Evolutionary conservation across 2,888 invertebrate species (phyloP).

Genomic region (Chrysopilus asiliformis): DNA sequence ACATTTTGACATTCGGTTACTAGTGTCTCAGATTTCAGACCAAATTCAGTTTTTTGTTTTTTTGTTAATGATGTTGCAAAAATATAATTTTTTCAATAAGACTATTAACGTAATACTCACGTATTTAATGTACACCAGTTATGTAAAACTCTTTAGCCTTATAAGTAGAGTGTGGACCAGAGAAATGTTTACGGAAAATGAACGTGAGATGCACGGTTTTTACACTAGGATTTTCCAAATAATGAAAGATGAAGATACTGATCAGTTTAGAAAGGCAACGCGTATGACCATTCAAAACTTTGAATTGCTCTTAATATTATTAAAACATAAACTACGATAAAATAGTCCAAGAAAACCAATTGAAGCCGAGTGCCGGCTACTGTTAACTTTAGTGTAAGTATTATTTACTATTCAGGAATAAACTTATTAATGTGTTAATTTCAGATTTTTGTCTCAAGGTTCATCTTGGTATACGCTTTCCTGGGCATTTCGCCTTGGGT

Average conservation of each 20-base stretch:
- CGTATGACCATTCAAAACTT: background rate
- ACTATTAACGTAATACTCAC: too few species aligned
- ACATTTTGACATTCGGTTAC: too few species aligned
- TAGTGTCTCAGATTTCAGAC: too few species aligned
- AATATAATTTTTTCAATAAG: too few species aligned
- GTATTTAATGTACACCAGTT: background rate
- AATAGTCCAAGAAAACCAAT: background rate
- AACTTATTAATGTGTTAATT: slow-evolving; percentile 1
- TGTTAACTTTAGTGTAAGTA: background rate
- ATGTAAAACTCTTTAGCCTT: background rate
- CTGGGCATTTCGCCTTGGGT: too few species aligned
- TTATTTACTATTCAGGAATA: background rate
- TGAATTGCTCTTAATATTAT: background rate
- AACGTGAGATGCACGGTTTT: background rate
- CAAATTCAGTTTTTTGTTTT: too few species aligned
- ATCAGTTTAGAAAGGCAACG: background rate
- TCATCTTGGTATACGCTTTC: slow-evolving; percentile 9
- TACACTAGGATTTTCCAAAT: background rate
- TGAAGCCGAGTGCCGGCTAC: background rate
- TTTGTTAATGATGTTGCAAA: too few species aligned
- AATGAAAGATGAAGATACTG: background rate
- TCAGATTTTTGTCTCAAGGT: slow-evolving; percentile 8
- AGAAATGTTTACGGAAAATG: background rate
- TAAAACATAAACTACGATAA: background rate
- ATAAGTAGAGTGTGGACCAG: background rate